These are phyloP conservation scores for Pseudomyrmex pallidus DNA, from an alignment of 1,140 invertebrate genomes.

Conservation along the genomic window DNA sequence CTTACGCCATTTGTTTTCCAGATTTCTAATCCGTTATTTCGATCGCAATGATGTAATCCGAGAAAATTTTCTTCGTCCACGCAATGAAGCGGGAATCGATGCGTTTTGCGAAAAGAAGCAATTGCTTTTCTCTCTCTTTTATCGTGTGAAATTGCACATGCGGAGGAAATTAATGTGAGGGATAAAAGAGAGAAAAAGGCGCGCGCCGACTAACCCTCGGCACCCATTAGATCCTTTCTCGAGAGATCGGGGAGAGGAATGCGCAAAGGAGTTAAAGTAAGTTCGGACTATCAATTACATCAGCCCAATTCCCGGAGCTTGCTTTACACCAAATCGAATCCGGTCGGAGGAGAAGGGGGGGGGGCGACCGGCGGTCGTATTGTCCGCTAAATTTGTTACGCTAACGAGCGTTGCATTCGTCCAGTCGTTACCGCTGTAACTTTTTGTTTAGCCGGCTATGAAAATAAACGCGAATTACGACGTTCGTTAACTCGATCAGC, in stretches of 20 bases:
- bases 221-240: conserved; percentile 64
- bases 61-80: background rate
- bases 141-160: conserved; percentile 74
- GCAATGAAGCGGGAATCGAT: background rate
- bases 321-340: conserved; percentile 61
- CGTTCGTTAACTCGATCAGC: conserved; percentile 48
- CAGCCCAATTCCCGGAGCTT: conserved; percentile 51
- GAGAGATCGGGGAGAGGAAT: background rate
- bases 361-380: background rate
- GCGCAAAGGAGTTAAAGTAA: conserved; percentile 40
- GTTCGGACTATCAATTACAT: conserved; percentile 69
- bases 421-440: conserved; percentile 15
- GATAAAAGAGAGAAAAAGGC: conserved; percentile 1
- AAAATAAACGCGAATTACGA: conserved; percentile 48
- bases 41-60: background rate
- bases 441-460: conserved; percentile 47
- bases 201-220: conserved; percentile 41
- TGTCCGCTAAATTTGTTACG: conserved; percentile 58
- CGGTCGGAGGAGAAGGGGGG: too few species aligned
- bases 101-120: conserved; percentile 18
- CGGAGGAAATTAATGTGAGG: conserved; percentile 63
- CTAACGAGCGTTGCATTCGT: conserved; percentile 43
- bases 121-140: conserved; percentile 51
- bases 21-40: background rate
- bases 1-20: background rate